These are phyloP conservation scores for Paedocypris micromegethes DNA, from an alignment of 2,797 vertebrate genomes.

Conservation along the genomic window DNA sequence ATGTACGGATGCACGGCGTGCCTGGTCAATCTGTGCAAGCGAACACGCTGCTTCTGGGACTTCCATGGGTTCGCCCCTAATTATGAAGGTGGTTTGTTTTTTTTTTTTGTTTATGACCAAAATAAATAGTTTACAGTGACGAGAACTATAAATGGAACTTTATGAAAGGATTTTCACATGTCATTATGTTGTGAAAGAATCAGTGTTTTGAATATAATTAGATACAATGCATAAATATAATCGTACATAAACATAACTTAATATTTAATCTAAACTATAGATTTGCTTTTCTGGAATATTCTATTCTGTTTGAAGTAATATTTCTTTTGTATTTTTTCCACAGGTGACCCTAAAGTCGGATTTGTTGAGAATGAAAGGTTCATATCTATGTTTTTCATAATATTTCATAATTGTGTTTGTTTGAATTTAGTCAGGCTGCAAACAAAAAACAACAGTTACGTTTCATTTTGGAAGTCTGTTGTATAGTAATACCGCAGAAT, in stretches of 20 bases:
- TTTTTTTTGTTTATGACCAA: conserved; percentile 6
- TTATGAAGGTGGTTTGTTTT: conserved; percentile 51
- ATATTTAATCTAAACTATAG: neutral
- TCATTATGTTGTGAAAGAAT: too few species aligned
- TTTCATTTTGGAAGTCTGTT: too few species aligned
- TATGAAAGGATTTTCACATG: too few species aligned
- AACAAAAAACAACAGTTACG: too few species aligned
- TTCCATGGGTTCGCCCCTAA: conserved; percentile 55
- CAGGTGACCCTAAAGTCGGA: conserved; percentile 63
- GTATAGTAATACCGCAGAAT: too few species aligned
- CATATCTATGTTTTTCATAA: neutral
- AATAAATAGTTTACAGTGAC: neutral
- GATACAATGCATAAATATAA: too few species aligned
- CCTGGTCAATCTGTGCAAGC: conserved; percentile 62
- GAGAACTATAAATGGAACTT: neutral
- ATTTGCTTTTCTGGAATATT: neutral
- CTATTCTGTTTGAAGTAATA: neutral
- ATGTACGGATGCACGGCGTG: conserved; percentile 64
- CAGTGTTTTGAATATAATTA: too few species aligned
- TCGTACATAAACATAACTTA: too few species aligned
- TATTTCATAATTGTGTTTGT: too few species aligned
- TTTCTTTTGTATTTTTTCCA: conserved; percentile 30
- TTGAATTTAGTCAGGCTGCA: too few species aligned
- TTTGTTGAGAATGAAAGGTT: conserved; percentile 64
- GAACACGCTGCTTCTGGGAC: conserved; percentile 67